Evolutionary conservation across 1,140 invertebrate species (phyloP).

Genomic region (Plodia interpunctella): DNA sequence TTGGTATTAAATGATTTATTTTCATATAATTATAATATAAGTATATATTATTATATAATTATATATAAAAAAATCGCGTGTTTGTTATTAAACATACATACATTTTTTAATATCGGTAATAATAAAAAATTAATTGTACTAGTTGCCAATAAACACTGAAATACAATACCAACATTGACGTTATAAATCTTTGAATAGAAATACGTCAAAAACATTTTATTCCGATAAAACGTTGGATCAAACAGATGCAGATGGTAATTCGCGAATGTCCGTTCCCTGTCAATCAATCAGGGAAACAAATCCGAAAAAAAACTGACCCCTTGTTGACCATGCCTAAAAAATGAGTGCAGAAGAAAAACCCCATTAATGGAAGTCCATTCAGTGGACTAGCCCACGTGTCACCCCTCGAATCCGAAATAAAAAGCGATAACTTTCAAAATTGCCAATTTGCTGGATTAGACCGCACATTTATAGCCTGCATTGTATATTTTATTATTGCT

Average conservation of each 20-base stretch:
- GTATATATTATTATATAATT: no score
- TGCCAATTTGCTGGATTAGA: slow-evolving; percentile 20
- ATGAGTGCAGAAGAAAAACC: slow-evolving; percentile 50
- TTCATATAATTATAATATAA: no score
- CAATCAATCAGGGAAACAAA: slow-evolving; percentile 59
- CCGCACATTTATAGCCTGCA: slow-evolving; percentile 17
- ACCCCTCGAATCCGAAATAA: slow-evolving; percentile 25
- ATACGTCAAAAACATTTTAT: slow-evolving; percentile 16
- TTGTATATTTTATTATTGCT: not conserved
- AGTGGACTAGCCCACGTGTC: slow-evolving; percentile 44
- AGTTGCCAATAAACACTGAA: no score
- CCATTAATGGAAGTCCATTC: slow-evolving; percentile 57
- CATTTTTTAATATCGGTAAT: no score
- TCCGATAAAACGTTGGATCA: slow-evolving; percentile 10
- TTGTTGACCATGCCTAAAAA: slow-evolving; percentile 64
- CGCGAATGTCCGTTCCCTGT: slow-evolving; percentile 67
- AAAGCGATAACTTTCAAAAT: slow-evolving; percentile 28
- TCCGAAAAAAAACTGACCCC: slow-evolving; percentile 66
- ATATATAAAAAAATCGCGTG: no score
- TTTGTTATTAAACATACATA: no score
- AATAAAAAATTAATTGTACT: no score
- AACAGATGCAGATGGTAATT: slow-evolving; percentile 37
- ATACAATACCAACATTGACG: no score
- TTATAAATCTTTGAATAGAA: no score
- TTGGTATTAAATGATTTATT: no score